These are phyloP conservation scores for Thymallus thymallus DNA, from an alignment of 2,113 vertebrate species.

Conservation along the genomic window DNA sequence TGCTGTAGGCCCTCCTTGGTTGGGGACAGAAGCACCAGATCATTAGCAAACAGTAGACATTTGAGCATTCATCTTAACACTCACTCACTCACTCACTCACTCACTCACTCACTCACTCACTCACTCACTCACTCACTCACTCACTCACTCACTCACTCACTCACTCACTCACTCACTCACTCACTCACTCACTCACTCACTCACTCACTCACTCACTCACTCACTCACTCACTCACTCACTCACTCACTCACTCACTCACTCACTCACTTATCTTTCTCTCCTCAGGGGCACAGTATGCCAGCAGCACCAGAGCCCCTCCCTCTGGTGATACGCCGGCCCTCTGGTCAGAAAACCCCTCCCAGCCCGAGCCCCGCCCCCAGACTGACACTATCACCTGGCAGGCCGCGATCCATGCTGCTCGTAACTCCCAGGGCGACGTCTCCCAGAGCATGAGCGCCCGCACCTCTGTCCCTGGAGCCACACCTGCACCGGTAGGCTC, in stretches of 20 bases:
- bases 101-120: too few relatives aligned
- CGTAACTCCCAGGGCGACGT: constrained; percentile 86
- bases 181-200: too few relatives aligned
- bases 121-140: too few relatives aligned
- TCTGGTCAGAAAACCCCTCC: constrained; percentile 82
- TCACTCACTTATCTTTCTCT: constrained; percentile 2
- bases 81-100: too few relatives aligned
- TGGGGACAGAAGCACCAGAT: too few relatives aligned
- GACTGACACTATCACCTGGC: constrained; percentile 87
- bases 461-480: constrained; percentile 51
- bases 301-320: constrained; percentile 84
- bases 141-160: too few relatives aligned
- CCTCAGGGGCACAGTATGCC: constrained; percentile 91
- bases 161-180: too few relatives aligned
- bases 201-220: too few relatives aligned
- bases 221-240: too few relatives aligned
- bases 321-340: constrained; percentile 80
- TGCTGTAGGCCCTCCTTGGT: too few relatives aligned
- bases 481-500: constrained; percentile 80
- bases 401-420: constrained; percentile 90
- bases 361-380: constrained; percentile 77
- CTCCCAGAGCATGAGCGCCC: constrained; percentile 73
- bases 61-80: too few relatives aligned
- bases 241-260: constrained; percentile 1
- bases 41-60: too few relatives aligned